Evolutionary conservation across 2,888 invertebrate genomes (phyloP), one percentile per base, ranked within the genome.

Genomic region (Oscheius sp.): DNA sequence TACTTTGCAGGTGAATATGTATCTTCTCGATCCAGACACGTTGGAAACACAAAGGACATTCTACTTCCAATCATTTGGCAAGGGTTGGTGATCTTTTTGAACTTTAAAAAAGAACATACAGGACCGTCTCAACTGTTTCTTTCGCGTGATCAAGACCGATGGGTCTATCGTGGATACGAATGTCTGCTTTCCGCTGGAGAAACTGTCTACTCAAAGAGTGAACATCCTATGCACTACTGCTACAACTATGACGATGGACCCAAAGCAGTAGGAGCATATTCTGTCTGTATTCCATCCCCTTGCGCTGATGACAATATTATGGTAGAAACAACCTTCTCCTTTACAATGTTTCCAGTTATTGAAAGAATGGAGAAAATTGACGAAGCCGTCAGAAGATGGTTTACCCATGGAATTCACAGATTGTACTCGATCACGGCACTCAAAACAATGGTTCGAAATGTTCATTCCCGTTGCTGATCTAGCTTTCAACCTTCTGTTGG

Each of bases 171-270:
- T 61, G 79, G 77, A 5, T 79, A 76, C 70, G 78, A 80, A 71
- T 85, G 85, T 68, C 72, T 85, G 14, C 70, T 82, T 20, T 72
- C 85, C 2, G 85, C 85, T 24, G 85, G 85, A 20, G 85, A 85
- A 66, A 83, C 83, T 1, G 73, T 78, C 30, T 85, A 83, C 68
- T 81, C 81, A 5, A 80, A 80, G 17, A 80, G 80, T n/a, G 80
- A 85, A 56, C 81, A 85, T 62, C 85, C 85, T 12, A 72, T 85
- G 74, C 82, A 83, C 68, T 85, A 82, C 69, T 85, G 85, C 68
- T 82, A 82, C 63, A 73, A 73, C 17, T 72, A 77, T 67, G 75
- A 76, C 51, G 76, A 75, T 51, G 72, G 71, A 45, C 38, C 30
- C 2, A 26, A 32, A 0, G 24, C 38, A 6, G 33, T 66, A 8